A percentile compares a stretch with the other conserved stretches of the same genome.
Evolutionary conservation across 2,888 invertebrate species (phyloP).

Genomic region (Agonopterix alstromeriana): DNA sequence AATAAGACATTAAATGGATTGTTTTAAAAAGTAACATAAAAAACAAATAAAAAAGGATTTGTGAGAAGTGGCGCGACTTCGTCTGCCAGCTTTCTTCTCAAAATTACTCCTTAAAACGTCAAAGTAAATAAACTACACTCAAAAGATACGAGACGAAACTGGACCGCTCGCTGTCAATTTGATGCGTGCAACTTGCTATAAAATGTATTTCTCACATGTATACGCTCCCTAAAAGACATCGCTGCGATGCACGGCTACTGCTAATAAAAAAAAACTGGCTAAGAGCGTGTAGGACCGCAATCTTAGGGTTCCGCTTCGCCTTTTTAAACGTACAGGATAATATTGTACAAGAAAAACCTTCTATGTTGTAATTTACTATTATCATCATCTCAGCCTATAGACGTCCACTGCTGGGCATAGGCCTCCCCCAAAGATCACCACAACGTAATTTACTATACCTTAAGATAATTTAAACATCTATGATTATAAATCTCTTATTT

Average conservation of each 20-base stretch:
- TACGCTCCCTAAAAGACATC: constrained; percentile 35
- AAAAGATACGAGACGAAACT: constrained; percentile 27
- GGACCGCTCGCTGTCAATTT: constrained; percentile 34
- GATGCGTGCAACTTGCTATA: constrained; percentile 37
- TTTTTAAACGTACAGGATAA: too few relatives aligned
- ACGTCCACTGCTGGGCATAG: too few relatives aligned
- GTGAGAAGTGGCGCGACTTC: neutral
- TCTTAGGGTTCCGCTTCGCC: too few relatives aligned
- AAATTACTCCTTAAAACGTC: constrained; percentile 6
- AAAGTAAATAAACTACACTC: constrained; percentile 5
- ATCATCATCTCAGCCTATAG: too few relatives aligned
- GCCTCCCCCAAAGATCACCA: too few relatives aligned
- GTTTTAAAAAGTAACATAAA: too few relatives aligned
- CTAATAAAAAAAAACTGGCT: constrained; percentile 21
- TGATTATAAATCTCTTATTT: too few relatives aligned
- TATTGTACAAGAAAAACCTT: too few relatives aligned
- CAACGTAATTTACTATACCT: too few relatives aligned
- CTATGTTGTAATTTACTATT: too few relatives aligned
- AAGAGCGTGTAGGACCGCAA: neutral
- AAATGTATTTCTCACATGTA: constrained; percentile 38
- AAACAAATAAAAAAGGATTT: neutral
- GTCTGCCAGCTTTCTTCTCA: constrained; percentile 6
- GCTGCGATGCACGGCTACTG: constrained; percentile 31
- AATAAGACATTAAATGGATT: too few relatives aligned
- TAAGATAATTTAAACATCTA: too few relatives aligned